Conservation (phyloP, 2,888 invertebrate genomes). For the Thyatira batis region DNA sequence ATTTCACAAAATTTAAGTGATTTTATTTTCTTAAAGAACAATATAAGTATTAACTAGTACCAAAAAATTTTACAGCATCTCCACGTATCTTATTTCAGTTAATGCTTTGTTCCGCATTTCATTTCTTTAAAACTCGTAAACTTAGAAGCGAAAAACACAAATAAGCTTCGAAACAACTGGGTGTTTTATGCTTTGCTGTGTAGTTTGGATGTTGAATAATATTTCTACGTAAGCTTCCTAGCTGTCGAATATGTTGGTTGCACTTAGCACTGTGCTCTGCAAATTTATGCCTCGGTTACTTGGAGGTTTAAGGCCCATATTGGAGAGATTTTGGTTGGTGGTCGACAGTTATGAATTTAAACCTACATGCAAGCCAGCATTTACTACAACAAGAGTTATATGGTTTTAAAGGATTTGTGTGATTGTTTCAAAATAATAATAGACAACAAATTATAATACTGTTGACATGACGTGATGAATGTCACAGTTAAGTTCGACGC, state of each 20-base stretch:
- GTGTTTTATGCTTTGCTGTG: not conserved
- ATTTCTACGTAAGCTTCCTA: not conserved
- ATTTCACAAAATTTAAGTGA: too few species aligned
- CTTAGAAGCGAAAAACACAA: not conserved
- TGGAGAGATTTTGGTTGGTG: too few species aligned
- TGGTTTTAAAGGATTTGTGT: too few species aligned
- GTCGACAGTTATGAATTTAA: not conserved
- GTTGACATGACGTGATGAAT: too few species aligned
- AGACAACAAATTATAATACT: too few species aligned
- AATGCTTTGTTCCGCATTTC: not conserved
- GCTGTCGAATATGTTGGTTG: not conserved
- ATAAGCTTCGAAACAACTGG: not conserved
- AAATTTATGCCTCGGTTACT: not conserved
- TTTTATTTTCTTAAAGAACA: not conserved
- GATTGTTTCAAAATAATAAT: too few species aligned
- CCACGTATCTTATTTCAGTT: not conserved
- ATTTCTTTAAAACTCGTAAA: not conserved
- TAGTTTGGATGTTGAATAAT: not conserved
- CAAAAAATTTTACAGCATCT: not conserved
- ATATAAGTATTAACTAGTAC: not conserved
- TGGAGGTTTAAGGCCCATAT: not conserved
- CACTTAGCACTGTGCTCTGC: not conserved
- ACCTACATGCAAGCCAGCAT: not conserved
- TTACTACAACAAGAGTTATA: too few species aligned
- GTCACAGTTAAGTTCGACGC: too few species aligned